A percentile compares a stretch with the other conserved stretches of the same genome.
Evolutionary conservation across 2,113 vertebrate genomes (phyloP).

Genomic region (Cololabis saira): DNA sequence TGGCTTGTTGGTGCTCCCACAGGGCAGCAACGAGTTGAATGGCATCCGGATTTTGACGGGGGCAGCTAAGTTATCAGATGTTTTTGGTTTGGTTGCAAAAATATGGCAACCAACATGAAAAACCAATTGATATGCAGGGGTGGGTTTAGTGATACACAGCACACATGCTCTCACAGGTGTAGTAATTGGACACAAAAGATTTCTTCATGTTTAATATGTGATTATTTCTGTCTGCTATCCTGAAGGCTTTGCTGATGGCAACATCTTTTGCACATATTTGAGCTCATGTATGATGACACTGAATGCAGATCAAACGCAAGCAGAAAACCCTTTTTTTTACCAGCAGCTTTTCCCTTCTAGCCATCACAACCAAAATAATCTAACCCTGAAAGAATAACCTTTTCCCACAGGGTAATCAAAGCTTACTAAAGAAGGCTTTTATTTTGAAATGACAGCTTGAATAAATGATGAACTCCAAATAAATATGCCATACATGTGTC

Average conservation of each 20-base stretch:
- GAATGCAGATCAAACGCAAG: constrained; percentile 16
- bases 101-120: not conserved
- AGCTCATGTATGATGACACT: constrained; percentile 12
- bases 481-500: constrained; percentile 32
- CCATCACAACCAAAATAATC: constrained; percentile 8
- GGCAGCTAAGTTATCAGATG: constrained; percentile 49
- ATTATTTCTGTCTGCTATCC: not conserved
- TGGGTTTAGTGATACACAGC: no score
- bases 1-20: constrained; percentile 60
- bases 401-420: constrained; percentile 28
- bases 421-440: constrained; percentile 24
- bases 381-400: constrained; percentile 14
- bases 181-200: no score
- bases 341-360: constrained; percentile 15
- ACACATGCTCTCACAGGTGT: no score
- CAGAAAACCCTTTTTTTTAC: not conserved
- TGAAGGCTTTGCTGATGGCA: constrained; percentile 29
- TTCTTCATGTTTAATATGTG: not conserved
- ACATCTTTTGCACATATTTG: constrained; percentile 3
- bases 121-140: not conserved
- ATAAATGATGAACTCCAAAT: constrained; percentile 40
- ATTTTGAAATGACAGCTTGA: constrained; percentile 48
- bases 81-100: constrained; percentile 55
- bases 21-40: constrained; percentile 61
- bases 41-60: constrained; percentile 56